phyloP scores from a whole-genome alignment of 2,113 vertebrate species.

The Capricornis sumatraensis region DNA sequence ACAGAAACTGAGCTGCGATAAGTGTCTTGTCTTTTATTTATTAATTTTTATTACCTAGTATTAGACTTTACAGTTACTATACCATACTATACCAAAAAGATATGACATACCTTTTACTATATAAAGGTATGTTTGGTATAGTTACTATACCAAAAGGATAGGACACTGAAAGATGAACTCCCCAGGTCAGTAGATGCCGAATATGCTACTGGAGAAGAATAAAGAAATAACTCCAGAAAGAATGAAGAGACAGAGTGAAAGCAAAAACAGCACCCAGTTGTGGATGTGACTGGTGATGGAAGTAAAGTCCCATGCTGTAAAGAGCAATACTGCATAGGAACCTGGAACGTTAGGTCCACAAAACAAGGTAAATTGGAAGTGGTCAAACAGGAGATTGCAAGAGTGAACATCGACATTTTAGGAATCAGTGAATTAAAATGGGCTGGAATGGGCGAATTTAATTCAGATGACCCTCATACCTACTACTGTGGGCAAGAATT shows the following conservation, averaged over 20 bases:
- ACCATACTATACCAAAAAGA: neutral
- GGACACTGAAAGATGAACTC: neutral
- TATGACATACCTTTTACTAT: neutral
- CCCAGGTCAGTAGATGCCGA: neutral
- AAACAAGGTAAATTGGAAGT: neutral
- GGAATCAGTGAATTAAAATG: neutral
- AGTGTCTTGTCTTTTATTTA: neutral
- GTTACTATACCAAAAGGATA: neutral
- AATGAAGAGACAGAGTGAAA: neutral
- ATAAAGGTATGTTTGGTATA: neutral
- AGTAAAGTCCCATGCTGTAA: neutral
- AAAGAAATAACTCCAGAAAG: neutral
- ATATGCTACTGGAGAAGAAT: neutral
- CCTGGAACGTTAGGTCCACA: neutral
- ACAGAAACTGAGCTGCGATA: neutral
- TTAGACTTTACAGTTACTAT: neutral
- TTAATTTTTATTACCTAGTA: neutral
- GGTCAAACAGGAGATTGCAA: neutral
- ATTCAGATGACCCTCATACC: neutral
- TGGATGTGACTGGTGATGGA: neutral
- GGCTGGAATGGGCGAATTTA: neutral
- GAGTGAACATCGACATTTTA: neutral
- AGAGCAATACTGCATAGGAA: neutral
- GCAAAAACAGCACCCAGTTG: rapidly evolving
- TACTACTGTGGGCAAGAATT: neutral